Evolutionary conservation across 1,140 invertebrate genomes (phyloP).

Genomic region (Cotesia typhae): DNA sequence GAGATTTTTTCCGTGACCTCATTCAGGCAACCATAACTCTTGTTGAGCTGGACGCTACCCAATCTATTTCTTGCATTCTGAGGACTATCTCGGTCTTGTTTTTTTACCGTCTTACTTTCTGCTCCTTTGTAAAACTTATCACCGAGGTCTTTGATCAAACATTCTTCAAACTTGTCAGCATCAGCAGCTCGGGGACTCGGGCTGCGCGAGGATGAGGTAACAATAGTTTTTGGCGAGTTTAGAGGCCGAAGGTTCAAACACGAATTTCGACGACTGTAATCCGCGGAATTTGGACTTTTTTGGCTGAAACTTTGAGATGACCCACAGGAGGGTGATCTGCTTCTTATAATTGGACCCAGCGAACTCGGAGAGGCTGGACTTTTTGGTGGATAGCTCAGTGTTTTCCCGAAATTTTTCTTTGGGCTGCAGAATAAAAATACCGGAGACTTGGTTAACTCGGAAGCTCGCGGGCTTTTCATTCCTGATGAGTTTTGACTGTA

Average conservation of each 20-base stretch:
- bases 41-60: conserved; percentile 46
- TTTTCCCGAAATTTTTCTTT: conserved; percentile 52
- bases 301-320: conserved; percentile 43
- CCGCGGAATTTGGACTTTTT: conserved; percentile 44
- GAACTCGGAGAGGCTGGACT: conserved; percentile 38
- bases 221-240: conserved; percentile 50
- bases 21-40: conserved; percentile 55
- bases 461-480: conserved; percentile 44
- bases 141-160: conserved; percentile 17
- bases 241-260: conserved; percentile 42
- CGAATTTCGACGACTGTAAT: conserved; percentile 47
- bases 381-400: conserved; percentile 54
- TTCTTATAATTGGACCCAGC: conserved; percentile 20
- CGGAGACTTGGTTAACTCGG: conserved; percentile 38
- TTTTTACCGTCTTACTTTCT: conserved; percentile 24
- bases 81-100: conserved; percentile 33
- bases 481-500: conserved; percentile 37
- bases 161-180: conserved; percentile 12
- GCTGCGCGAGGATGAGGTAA: conserved; percentile 39
- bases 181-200: conserved; percentile 22
- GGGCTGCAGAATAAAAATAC: conserved; percentile 53
- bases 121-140: conserved; percentile 17
- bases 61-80: conserved; percentile 38
- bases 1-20: conserved; percentile 35
- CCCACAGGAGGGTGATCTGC: conserved; percentile 32